Evolutionary conservation across 2,888 invertebrate genomes (phyloP).

Genomic region (Ernsta delagoae): DNA sequence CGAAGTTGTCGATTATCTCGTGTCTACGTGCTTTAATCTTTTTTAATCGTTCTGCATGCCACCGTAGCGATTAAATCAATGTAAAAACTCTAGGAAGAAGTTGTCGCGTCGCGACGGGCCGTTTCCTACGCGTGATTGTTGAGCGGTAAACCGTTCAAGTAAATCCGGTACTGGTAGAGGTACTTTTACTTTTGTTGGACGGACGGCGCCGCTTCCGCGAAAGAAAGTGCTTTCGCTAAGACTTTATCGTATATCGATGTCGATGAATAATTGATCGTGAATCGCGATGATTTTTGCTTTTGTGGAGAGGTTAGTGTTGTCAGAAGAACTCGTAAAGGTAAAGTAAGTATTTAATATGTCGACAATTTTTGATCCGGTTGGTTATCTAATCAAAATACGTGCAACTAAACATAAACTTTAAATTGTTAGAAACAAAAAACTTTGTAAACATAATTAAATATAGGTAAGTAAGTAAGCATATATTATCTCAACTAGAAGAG

Average conservation of each 20-base stretch:
- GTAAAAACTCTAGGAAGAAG: constrained; percentile 32
- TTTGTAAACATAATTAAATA: too few relatives aligned
- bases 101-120: constrained; percentile 30
- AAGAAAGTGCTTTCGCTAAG: constrained; percentile 67
- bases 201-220: constrained; percentile 69
- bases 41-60: constrained; percentile 9
- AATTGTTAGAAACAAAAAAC: too few relatives aligned
- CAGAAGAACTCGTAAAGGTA: too few relatives aligned
- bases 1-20: not conserved
- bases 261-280: constrained; percentile 43
- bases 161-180: constrained; percentile 66
- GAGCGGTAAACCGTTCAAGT: constrained; percentile 48
- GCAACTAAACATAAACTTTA: too few relatives aligned
- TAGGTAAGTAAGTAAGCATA: too few relatives aligned
- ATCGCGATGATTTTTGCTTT: constrained; percentile 1
- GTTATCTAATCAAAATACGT: too few relatives aligned
- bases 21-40: not conserved
- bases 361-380: too few relatives aligned
- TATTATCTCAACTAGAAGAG: too few relatives aligned
- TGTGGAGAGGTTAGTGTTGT: not conserved
- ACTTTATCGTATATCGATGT: constrained; percentile 48
- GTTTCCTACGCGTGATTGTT: constrained; percentile 45
- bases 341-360: too few relatives aligned
- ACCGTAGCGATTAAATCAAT: constrained; percentile 13
- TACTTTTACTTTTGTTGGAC: constrained; percentile 75